Evolutionary conservation across 2,113 vertebrate species (phyloP).

Genomic region (Otolemur garnettii): DNA sequence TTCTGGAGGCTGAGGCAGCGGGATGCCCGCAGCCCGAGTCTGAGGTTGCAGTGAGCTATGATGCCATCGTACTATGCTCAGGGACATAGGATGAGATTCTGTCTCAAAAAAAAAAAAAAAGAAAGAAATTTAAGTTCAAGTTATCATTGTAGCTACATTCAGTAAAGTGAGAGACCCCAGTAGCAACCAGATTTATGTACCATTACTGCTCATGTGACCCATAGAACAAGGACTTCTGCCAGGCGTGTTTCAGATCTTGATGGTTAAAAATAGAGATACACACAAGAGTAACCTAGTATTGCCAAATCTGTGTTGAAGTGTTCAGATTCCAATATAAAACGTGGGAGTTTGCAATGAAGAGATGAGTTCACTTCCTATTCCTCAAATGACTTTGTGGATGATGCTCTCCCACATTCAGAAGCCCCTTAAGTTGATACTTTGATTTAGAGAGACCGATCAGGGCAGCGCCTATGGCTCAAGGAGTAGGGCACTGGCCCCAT

Average conservation of each 20-base stretch:
- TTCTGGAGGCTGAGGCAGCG: no score
- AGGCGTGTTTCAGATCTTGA: not conserved
- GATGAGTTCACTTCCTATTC: not conserved
- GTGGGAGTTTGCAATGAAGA: not conserved
- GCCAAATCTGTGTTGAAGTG: not conserved
- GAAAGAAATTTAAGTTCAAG: not conserved
- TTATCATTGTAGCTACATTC: not conserved
- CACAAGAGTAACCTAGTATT: not conserved
- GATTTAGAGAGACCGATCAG: not conserved
- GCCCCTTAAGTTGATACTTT: not conserved
- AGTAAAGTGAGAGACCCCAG: not conserved
- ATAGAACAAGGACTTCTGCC: not conserved
- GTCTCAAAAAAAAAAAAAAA: no score
- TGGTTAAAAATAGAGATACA: conserved; percentile 14
- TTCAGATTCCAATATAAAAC: conserved; percentile 17
- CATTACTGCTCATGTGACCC: not conserved
- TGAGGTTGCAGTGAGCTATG: no score
- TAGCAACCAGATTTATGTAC: not conserved
- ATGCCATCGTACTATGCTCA: no score
- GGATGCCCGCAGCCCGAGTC: no score
- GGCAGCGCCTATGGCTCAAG: no score
- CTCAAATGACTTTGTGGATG: not conserved
- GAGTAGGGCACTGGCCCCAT: no score
- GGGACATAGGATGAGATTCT: no score
- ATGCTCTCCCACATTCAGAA: not conserved